A percentile compares a stretch with the other conserved stretches of the same genome.
Evolutionary conservation across 1,140 invertebrate species (phyloP).

Genomic region (Drosophila subobscura): DNA sequence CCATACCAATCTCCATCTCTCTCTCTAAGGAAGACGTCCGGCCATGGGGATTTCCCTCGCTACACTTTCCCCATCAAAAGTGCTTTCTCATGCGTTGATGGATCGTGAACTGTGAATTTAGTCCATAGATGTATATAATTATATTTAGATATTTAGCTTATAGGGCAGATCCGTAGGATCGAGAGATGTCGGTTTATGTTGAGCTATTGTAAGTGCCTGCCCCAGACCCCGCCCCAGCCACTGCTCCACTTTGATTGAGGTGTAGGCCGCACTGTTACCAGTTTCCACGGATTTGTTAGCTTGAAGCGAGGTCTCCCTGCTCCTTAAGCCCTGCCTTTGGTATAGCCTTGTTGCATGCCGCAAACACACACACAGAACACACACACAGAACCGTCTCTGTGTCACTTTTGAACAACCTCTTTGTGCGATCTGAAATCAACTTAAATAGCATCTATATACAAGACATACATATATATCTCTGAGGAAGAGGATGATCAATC

Average conservation of each 20-base stretch:
- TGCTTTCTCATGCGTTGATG: background rate
- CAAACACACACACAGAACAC: constrained; percentile 7
- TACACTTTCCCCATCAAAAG: no score
- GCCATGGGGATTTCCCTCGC: no score
- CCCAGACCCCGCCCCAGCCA: background rate
- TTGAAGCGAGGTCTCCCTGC: constrained; percentile 40
- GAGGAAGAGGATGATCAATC: constrained; percentile 54
- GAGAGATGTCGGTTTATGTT: constrained; percentile 37
- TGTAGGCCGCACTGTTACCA: constrained; percentile 38
- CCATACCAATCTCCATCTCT: no score
- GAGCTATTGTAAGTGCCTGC: constrained; percentile 43
- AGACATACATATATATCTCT: constrained; percentile 21
- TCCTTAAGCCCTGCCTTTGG: constrained; percentile 9
- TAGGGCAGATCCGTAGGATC: constrained; percentile 6
- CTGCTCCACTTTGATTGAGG: constrained; percentile 11
- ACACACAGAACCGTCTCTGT: constrained; percentile 8
- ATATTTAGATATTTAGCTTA: background rate
- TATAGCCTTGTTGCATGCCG: background rate
- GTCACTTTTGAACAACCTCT: no score
- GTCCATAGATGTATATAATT: constrained; percentile 22
- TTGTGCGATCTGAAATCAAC: no score
- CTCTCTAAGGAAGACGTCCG: no score
- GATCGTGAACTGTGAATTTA: constrained; percentile 18
- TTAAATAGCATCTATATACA: background rate
- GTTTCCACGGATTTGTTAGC: constrained; percentile 54